phyloP scores from a whole-genome alignment of 2,113 vertebrate species.

The Eleginops maclovinus region DNA sequence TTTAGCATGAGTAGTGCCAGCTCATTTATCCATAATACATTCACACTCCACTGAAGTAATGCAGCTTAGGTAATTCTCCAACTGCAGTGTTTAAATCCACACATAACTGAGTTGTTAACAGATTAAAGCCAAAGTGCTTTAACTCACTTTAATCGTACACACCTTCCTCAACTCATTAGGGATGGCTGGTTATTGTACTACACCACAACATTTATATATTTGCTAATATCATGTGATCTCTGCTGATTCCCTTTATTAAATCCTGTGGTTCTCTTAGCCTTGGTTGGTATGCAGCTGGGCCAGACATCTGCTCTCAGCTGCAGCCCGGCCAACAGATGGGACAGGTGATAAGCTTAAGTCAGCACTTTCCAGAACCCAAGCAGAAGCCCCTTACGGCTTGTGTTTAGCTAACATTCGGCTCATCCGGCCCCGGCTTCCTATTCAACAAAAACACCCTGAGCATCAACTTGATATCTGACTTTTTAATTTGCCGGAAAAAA shows the following conservation, averaged over 20 bases:
- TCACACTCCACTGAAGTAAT: constrained; percentile 30
- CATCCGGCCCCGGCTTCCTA: constrained; percentile 66
- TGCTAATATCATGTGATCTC: constrained; percentile 64
- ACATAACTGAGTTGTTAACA: constrained; percentile 47
- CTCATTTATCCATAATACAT: constrained; percentile 34
- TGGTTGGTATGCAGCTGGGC: constrained; percentile 67
- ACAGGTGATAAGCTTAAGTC: constrained; percentile 77
- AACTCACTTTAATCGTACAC: constrained; percentile 29
- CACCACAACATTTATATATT: constrained; percentile 53
- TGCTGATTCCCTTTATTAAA: constrained; percentile 50
- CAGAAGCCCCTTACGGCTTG: constrained; percentile 52
- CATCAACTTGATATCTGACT: constrained; percentile 55
- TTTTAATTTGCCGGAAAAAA: constrained; percentile 71
- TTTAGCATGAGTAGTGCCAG: not conserved
- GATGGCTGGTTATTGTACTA: constrained; percentile 10
- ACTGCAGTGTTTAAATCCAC: constrained; percentile 35
- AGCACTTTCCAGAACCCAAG: constrained; percentile 60
- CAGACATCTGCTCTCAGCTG: constrained; percentile 78
- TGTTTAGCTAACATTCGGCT: constrained; percentile 61
- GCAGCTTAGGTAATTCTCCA: constrained; percentile 31
- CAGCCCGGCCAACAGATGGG: constrained; percentile 73
- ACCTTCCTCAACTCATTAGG: constrained; percentile 40
- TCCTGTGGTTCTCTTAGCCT: constrained; percentile 43
- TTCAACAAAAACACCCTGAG: constrained; percentile 61
- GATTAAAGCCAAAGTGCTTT: constrained; percentile 37